Evolutionary conservation across 2,113 vertebrate species (phyloP), one percentile per base, ranked within the genome.

Genomic region (Indicator indicator): DNA sequence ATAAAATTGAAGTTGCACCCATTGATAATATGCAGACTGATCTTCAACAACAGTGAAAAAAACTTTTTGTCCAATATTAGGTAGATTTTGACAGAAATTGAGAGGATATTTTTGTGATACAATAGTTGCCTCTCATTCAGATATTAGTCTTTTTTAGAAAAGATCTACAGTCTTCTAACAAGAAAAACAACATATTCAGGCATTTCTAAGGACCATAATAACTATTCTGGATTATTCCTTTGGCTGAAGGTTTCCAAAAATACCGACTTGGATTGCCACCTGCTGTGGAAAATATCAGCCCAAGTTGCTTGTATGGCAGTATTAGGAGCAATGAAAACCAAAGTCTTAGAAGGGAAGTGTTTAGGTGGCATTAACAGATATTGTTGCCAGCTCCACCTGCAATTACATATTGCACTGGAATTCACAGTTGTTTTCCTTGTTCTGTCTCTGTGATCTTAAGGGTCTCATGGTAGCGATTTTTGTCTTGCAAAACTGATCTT

Each of bases 351-450:
- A 80, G 52, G 68, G 62, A 90, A 44, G 4, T 10, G 58, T 68
- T 88, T 64, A 83, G 69, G 79, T 88, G 80, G 60, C 0, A 0
- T 88, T 88, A 74, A 42, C 6, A 71, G 83, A 52, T 46, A 46
- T 64, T 68, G 26, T 46, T 94, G 88, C 62, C 83, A 91, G 58
- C 83, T 65, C 26, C 79, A 90, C 76, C 72, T 92, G 71, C 69
- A 81, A 33, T 83, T 74, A 83, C 56, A 12, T 81, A 30, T 21
- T 86, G 27, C 40, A 18, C 48, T 95, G 94, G 82, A 88, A 83
- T 93, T 89, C 65, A n/a, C 69, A 74, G 46, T 40, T 38, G 38
- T 76, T 89, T 80, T 30, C 48, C 56, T 86, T 24, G 4, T 77
- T 54, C 78, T 80, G 46, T 67, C 30, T 68, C 60, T 75, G 64